Percentiles rank a stretch among this genome's conserved stretches.
Evolutionary conservation across 2,797 vertebrate genomes (phyloP).

Genomic region (Chromobotia macracanthus): DNA sequence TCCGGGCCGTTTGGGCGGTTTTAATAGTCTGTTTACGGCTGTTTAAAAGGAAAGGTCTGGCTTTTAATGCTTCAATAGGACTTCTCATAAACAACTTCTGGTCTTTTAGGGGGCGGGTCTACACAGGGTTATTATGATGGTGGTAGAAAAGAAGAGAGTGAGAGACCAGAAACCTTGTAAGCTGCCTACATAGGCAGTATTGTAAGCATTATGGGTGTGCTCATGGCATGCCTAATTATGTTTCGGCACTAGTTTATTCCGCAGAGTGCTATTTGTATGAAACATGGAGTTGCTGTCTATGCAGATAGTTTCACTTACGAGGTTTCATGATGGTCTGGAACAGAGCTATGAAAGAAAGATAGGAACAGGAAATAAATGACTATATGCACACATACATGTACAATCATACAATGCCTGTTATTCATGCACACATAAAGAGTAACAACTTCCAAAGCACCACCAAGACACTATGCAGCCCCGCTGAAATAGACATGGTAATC

Average conservation of each 20-base stretch:
- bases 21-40: slow-evolving; percentile 59
- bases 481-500: slow-evolving; percentile 49
- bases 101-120: slow-evolving; percentile 58
- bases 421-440: slow-evolving; percentile 23
- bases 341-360: slow-evolving; percentile 5
- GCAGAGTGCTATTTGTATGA: too few relatives aligned
- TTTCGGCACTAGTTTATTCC: too few relatives aligned
- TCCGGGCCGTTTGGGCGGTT: slow-evolving; percentile 27
- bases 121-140: slow-evolving; percentile 66
- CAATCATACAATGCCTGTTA: slow-evolving; percentile 11
- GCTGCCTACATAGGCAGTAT: neutral
- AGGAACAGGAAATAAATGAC: neutral
- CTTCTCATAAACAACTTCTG: slow-evolving; percentile 67
- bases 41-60: slow-evolving; percentile 57
- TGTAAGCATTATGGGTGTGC: neutral
- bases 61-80: slow-evolving; percentile 61
- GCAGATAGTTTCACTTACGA: neutral
- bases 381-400: neutral
- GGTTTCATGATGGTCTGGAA: neutral
- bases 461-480: slow-evolving; percentile 7
- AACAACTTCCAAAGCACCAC: neutral
- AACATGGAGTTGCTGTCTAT: too few relatives aligned
- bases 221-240: too few relatives aligned
- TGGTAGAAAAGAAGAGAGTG: neutral
- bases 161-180: neutral